Evolutionary conservation across 2,797 vertebrate genomes (phyloP).

Genomic region (Macropus fuliginosus): DNA sequence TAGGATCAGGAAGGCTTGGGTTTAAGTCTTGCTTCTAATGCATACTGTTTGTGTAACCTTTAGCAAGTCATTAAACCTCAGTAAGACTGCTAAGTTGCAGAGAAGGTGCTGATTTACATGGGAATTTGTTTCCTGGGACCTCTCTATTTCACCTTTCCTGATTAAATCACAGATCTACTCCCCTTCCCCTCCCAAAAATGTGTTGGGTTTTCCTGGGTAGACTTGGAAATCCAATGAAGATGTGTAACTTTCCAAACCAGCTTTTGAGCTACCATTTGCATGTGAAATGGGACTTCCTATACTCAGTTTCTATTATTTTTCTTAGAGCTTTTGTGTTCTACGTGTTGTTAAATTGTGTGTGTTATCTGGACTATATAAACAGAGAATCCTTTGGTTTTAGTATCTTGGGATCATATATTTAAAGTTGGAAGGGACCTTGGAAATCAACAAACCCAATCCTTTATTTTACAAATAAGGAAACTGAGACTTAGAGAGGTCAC

Average conservation of each 20-base stretch:
- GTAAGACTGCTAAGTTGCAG: neutral
- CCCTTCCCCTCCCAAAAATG: neutral
- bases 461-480: neutral
- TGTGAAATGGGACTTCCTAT: neutral
- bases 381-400: neutral
- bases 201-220: neutral
- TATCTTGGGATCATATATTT: neutral
- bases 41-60: neutral
- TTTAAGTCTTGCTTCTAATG: neutral
- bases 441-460: neutral
- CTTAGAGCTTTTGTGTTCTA: neutral
- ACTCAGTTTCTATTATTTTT: neutral
- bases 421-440: neutral
- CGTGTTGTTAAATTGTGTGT: neutral
- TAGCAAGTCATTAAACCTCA: neutral
- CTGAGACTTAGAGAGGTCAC: neutral
- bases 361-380: neutral
- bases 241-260: neutral
- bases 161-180: neutral
- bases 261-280: neutral
- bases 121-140: neutral
- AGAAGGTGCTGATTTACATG: neutral
- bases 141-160: neutral
- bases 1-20: neutral
- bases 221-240: neutral